A percentile compares a stretch with the other conserved stretches of the same genome.
These are phyloP conservation scores for Nanorana parkeri DNA, from an alignment of 2,113 vertebrate genomes.

Conservation along the genomic window DNA sequence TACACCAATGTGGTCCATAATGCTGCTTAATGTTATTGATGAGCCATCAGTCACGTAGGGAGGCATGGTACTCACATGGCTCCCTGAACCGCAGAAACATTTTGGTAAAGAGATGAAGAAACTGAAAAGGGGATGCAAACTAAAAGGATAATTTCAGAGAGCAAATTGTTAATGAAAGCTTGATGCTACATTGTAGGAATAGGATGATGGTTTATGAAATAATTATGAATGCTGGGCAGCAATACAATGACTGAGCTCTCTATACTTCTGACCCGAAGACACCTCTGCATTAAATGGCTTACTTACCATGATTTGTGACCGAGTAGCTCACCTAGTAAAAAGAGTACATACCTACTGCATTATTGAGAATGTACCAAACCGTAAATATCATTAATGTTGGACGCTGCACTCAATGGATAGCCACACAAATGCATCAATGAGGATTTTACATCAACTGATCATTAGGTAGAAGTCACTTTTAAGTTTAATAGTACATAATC, in stretches of 20 bases:
- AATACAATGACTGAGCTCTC: slow-evolving; percentile 44
- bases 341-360: slow-evolving; percentile 9
- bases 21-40: slow-evolving; percentile 99
- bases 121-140: slow-evolving; percentile 80
- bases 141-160: slow-evolving; percentile 68
- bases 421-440: slow-evolving; percentile 1
- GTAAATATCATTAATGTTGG: slow-evolving; percentile 36
- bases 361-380: neutral
- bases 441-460: neutral
- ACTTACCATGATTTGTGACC: slow-evolving; percentile 35
- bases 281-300: slow-evolving; percentile 26
- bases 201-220: slow-evolving; percentile 75
- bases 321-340: neutral
- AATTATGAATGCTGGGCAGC: slow-evolving; percentile 79
- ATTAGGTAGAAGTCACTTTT: neutral
- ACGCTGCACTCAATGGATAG: slow-evolving; percentile 11
- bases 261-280: slow-evolving; percentile 26
- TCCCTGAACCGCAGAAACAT: slow-evolving; percentile 83
- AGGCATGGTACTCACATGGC: slow-evolving; percentile 90
- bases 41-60: slow-evolving; percentile 92
- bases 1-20: slow-evolving; percentile 88
- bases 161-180: slow-evolving; percentile 75
- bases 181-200: slow-evolving; percentile 54
- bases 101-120: slow-evolving; percentile 93
- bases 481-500: neutral